Conservation (phyloP, 2,797 vertebrate genomes). For the Neosalanx taihuensis region DNA sequence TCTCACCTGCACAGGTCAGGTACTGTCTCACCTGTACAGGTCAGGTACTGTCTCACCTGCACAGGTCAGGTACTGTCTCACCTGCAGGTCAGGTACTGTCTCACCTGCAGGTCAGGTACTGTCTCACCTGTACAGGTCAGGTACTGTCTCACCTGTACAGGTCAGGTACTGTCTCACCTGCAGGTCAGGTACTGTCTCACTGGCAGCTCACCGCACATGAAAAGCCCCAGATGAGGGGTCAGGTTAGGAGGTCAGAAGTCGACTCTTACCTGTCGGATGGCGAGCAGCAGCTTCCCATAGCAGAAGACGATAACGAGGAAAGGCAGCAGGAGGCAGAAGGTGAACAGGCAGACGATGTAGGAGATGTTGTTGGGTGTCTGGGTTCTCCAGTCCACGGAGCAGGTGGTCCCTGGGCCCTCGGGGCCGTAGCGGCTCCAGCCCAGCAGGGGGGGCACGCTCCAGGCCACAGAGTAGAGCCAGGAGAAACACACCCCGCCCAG, state of each 20-base stretch:
- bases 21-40: too few species aligned
- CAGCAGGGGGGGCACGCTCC: slow-evolving; percentile 75
- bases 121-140: too few species aligned
- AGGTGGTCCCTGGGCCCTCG: slow-evolving; percentile 78
- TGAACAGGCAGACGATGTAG: slow-evolving; percentile 73
- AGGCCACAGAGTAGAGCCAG: slow-evolving; percentile 77
- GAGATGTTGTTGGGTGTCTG: slow-evolving; percentile 49
- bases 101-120: too few species aligned
- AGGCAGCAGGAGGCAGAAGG: slow-evolving; percentile 76
- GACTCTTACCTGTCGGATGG: slow-evolving; percentile 74
- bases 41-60: too few species aligned
- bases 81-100: too few species aligned
- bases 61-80: too few species aligned
- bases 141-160: too few species aligned
- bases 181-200: too few species aligned
- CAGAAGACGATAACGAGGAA: slow-evolving; percentile 78
- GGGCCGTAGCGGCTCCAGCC: slow-evolving; percentile 82
- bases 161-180: too few species aligned
- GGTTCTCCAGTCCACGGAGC: slow-evolving; percentile 74
- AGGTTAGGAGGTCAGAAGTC: slow-evolving; percentile 23
- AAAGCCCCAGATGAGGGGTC: too few species aligned
- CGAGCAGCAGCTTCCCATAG: slow-evolving; percentile 72
- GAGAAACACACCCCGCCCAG: slow-evolving; percentile 75
- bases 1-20: too few species aligned
- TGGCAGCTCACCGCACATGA: too few species aligned